Base-by-base conservation (phyloP, 2,797 vertebrate genomes). In the Oceanodroma leucorhoa region DNA sequence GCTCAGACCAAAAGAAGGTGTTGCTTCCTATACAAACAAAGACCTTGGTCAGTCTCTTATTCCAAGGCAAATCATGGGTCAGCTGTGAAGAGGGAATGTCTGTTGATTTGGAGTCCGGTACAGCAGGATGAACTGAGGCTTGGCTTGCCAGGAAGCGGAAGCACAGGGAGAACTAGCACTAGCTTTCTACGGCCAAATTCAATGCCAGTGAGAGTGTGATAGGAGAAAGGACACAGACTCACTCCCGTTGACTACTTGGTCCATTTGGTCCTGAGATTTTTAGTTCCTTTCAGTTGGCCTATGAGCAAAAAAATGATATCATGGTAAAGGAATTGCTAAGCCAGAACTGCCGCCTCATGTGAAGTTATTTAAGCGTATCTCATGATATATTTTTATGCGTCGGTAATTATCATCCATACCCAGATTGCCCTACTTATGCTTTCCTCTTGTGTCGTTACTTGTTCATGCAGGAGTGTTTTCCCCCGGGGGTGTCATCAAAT, bases 341-440 rank as follows among this genome's bases (percentile, higher is more conserved):
- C n/a, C 84, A 96, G 89, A 91, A 93, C 72, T 91, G 62, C 84
- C 2, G 4, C n/a, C 84, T 93, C 94, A 69, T 83, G 50, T 61
- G 36, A 77, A 91, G 58, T 91, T 91, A 54, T 81, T 94, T 64
- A 94, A 81, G 72, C 7, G 0, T 86, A 78, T 87, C 79, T 94
- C 48, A 93, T 73, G 72, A 62, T 92, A 69, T 78, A 76, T 94
- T 95, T 96, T 95, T 83, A 78, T 83, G 69, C 0, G 7, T 78
- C 7, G 9, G 79, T 93, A 92, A 94, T 95, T 96, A 87, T 85
- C 87, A 91, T 40, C 79, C 27, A 48, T 88, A 75, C 75, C 51
- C 72, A 83, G 87, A 93, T 80, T 94, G 60, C 57, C 75, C 92
- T 93, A 92, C 86, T 93, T 91, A 90, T 2, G 20, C 86, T 93